Evolutionary conservation across 2,888 invertebrate genomes (phyloP).

Genomic region (Diarsia dahlii): DNA sequence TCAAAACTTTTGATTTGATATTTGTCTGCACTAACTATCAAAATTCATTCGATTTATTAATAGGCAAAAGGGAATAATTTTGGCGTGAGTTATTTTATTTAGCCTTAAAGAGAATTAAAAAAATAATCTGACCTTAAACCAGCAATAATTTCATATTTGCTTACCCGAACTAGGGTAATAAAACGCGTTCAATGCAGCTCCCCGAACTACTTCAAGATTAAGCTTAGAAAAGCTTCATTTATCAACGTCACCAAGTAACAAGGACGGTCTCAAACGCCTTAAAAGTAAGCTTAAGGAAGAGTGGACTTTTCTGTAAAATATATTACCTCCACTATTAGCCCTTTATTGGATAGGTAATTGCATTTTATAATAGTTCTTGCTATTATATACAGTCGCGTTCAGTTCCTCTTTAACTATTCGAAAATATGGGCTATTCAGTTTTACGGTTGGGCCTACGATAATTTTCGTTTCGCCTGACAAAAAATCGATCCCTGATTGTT

Average conservation of each 20-base stretch:
- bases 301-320: constrained; percentile 15
- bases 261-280: constrained; percentile 37
- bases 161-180: background rate
- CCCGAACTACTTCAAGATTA: constrained; percentile 49
- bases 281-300: constrained; percentile 19
- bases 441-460: background rate
- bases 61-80: background rate
- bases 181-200: constrained; percentile 28
- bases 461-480: background rate
- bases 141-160: background rate
- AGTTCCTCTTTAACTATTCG: background rate
- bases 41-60: background rate
- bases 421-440: background rate
- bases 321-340: background rate
- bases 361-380: background rate
- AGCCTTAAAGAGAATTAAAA: background rate
- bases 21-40: background rate
- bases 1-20: background rate
- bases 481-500: constrained; percentile 1
- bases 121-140: background rate
- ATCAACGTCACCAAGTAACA: constrained; percentile 55
- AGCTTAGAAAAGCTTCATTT: constrained; percentile 50
- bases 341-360: background rate
- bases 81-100: background rate
- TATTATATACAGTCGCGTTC: no score